Conservation (phyloP, 2,113 vertebrate genomes). For the Syngnathus scovelli region DNA sequence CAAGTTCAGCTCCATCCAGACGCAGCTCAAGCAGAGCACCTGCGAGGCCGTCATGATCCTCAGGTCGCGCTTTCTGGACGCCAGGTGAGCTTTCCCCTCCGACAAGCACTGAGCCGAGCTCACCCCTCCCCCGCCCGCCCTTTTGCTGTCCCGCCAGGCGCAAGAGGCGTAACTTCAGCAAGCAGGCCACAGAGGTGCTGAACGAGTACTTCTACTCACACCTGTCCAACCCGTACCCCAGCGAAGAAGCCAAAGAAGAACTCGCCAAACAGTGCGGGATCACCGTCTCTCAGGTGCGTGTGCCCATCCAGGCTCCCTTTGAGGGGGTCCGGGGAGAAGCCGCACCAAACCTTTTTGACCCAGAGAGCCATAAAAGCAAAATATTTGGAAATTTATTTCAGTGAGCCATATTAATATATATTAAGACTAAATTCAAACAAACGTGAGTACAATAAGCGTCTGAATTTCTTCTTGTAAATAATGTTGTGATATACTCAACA, state of each 20-base stretch:
- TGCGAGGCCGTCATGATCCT: conserved; percentile 91
- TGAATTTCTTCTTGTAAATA: no score
- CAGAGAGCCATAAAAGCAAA: no score
- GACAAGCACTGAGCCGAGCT: no score
- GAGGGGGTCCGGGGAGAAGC: no score
- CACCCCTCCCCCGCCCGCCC: neutral
- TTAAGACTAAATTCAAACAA: no score
- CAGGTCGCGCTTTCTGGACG: conserved; percentile 84
- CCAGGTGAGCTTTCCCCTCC: conserved; percentile 64
- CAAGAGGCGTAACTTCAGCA: conserved; percentile 89
- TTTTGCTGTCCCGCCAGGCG: conserved; percentile 62
- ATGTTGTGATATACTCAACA: no score
- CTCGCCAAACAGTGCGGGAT: conserved; percentile 84
- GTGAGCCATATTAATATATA: no score
- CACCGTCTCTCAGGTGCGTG: conserved; percentile 82
- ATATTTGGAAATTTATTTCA: no score
- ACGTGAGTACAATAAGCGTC: no score
- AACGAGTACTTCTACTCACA: conserved; percentile 94
- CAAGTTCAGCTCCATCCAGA: conserved; percentile 91
- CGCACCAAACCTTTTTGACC: no score
- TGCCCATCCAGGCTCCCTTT: no score
- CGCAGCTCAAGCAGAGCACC: conserved; percentile 87
- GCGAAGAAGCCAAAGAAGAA: conserved; percentile 89
- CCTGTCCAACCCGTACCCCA: conserved; percentile 87
- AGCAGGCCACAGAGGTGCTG: conserved; percentile 86